Percentiles rank a stretch among this genome's conserved stretches.
Evolutionary conservation across 1,140 invertebrate genomes (phyloP).

Genomic region (Drosophila varians): DNA sequence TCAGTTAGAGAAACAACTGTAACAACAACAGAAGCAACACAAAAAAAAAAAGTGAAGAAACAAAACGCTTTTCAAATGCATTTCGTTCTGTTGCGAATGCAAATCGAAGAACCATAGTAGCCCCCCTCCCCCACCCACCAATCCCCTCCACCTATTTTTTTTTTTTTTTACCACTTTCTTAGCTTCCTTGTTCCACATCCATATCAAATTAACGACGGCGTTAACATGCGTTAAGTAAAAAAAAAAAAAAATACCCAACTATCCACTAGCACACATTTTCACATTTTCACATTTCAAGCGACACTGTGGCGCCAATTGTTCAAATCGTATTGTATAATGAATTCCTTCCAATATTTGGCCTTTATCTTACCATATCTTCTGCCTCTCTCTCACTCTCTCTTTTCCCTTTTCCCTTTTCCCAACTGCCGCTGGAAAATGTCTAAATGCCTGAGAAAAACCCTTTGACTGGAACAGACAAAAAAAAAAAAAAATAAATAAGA

Average conservation of each 20-base stretch:
- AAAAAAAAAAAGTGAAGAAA: constrained; percentile 20
- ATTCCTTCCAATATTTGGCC: constrained; percentile 5
- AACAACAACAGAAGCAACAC: constrained; percentile 21
- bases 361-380: too few species aligned
- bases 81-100: constrained; percentile 77
- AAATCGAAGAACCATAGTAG: constrained; percentile 51
- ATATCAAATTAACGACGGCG: constrained; percentile 22
- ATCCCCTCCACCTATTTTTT: not conserved
- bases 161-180: too few species aligned
- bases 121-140: not conserved
- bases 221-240: constrained; percentile 31
- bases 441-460: constrained; percentile 13
- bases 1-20: constrained; percentile 2
- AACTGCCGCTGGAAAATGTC: not conserved
- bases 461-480: not conserved
- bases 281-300: not conserved
- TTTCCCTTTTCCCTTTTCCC: not conserved
- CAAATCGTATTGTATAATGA: constrained; percentile 64
- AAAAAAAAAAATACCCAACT: not conserved
- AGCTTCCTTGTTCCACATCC: constrained; percentile 47
- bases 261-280: not conserved
- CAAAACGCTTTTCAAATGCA: constrained; percentile 52
- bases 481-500: not conserved
- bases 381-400: too few species aligned
- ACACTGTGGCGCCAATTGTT: constrained; percentile 52